Base-by-base conservation (phyloP, 2,888 invertebrate genomes). In the Folsomia manolachei region DNA sequence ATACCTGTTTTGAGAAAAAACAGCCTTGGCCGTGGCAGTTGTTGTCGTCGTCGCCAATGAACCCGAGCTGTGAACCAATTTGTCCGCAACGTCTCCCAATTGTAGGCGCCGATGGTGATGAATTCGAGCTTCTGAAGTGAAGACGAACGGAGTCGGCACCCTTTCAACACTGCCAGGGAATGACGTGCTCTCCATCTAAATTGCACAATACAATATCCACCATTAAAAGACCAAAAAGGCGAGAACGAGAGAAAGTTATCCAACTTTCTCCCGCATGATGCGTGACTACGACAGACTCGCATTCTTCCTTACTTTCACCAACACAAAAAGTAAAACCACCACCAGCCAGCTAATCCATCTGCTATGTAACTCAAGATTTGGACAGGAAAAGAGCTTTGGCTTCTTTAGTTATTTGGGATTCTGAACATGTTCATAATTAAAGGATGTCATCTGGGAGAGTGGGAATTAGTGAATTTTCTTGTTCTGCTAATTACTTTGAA, bases 131-230 rank as follows among this genome's bases (percentile, higher is more conserved):
- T 53, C 63, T n/a, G 75, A 26, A 26, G 73, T 56, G 66, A 78
- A 78, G 73, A 76, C 75, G 68, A 78, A 80, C 74, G 80, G 80
- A 71, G 78, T 76, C 64, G 78, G 76, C 27, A 75, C 72, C 71
- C 78, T 75, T 70, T 77, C 78, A 71, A n/a, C n/a, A n/a, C n/a
- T n/a, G n/a, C 70, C 68, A 68, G 69, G 71, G 27, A 71, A 71
- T 68, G 76, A 78, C 74, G 78, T 76, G 80, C 65, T 80, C 75
- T 80, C 80, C 80, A 80, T 80, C 80, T 80, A 76, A 78, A 78
- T 65, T 52, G 39, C 64, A 64, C 26, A 64, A 64, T 64, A 64
- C 39, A 39, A 14, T 9, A 39, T 39, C 39, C 39, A 39, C 7
- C 39, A 39, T 39, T 39, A 39, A 14, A 39, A 14, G 14, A 39